A percentile compares a stretch with the other conserved stretches of the same genome.
Conservation (phyloP, 2,113 vertebrate genomes). For the Corythornis vintsioides region DNA sequence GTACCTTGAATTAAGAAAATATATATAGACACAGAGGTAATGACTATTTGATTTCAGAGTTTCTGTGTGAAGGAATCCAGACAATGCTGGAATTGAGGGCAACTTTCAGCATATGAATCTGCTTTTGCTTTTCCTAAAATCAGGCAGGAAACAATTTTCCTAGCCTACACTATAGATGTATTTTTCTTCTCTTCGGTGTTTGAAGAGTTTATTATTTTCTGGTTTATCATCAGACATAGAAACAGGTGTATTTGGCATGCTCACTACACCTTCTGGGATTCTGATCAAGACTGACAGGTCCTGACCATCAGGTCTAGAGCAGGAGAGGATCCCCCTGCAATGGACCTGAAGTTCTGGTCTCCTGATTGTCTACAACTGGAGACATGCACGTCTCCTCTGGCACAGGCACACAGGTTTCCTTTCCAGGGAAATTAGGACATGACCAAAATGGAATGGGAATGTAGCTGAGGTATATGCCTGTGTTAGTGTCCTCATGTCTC, state of each 20-base stretch:
- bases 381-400: neutral
- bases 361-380: neutral
- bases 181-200: neutral
- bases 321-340: neutral
- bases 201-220: neutral
- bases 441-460: neutral
- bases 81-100: neutral
- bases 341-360: neutral
- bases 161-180: neutral
- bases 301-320: neutral
- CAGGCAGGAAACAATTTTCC: neutral
- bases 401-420: neutral
- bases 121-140: neutral
- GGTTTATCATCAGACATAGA: neutral
- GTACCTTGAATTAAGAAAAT: neutral
- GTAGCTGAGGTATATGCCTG: neutral
- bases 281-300: neutral
- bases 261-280: neutral
- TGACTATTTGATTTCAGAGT: neutral
- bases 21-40: neutral
- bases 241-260: neutral
- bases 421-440: neutral
- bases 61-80: neutral
- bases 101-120: neutral
- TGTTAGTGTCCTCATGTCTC: neutral